Base-by-base conservation (phyloP, 2,797 vertebrate genomes). In the Leuciscus waleckii region DNA sequence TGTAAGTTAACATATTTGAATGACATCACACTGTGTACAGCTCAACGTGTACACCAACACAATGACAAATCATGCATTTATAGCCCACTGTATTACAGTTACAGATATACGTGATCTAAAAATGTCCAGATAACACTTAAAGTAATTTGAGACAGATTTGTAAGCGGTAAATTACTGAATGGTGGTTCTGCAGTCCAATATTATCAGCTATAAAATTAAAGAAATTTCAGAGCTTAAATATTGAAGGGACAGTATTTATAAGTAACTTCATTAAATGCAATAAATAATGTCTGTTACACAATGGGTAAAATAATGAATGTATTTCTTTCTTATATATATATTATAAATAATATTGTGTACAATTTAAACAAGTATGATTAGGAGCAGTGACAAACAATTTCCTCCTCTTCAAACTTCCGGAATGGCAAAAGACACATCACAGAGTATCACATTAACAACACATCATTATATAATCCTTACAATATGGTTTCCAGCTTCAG, bases 1-100 rank as follows among this genome's bases (percentile, higher is more conserved):
- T 23, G 32, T 13, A 76, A 37, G 56, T 54, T 75, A 76, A 78
- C 21, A 85, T 17, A 37, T 43, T 79, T 88, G 7, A 19, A 37
- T 83, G 5, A 65, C 23, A 88, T 49, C 17, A 76, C 13, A 86
- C 7, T 46, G 7, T 29, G 7, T 37, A 21, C 21, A 29, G 46
- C 32, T 81, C 32, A 56, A 32, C 35, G 9, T 32, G 13, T 16
- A 16, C 49, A 46, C 26, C 19, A 16, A 67, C 32, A 49, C 29
- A 67, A 79, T 79, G 61, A 79, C 39, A 79, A 79, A 67, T 8
- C 4, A 1, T 43, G 26, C 6, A 35, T 49, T 49, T 23, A 83
- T 13, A 87, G 68, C 65, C 79, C 51, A 73, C 16, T 23, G 7
- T 19, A 43, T 43, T 63, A 79, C 76, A 78, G n/a, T 63, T 41